phyloP scores from a whole-genome alignment of 2,797 vertebrate species.

The Epinephelus coioides region DNA sequence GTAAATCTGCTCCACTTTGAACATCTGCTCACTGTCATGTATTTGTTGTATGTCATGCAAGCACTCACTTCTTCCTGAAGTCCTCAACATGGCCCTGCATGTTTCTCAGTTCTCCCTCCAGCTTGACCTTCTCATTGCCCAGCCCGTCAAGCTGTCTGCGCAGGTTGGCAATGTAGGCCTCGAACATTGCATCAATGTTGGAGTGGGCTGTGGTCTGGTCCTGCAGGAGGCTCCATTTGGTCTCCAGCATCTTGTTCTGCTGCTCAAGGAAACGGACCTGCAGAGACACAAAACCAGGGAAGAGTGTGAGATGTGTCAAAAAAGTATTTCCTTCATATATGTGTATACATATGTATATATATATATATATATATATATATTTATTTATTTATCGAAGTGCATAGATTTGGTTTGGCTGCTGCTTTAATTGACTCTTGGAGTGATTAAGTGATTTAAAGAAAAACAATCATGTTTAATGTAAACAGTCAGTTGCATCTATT shows the following conservation, averaged over 20 bases:
- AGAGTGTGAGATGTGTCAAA: conserved; percentile 33
- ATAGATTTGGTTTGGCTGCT: background rate
- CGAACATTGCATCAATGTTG: conserved; percentile 85
- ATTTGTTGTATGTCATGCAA: background rate
- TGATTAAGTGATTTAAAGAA: conserved; percentile 15
- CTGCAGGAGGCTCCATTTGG: conserved; percentile 90
- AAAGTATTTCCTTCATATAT: background rate
- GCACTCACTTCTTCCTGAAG: conserved; percentile 86
- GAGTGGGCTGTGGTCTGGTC: conserved; percentile 87
- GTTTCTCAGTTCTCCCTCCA: conserved; percentile 88
- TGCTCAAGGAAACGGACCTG: conserved; percentile 90
- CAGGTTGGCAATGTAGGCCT: conserved; percentile 86
- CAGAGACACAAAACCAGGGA: conserved; percentile 71
- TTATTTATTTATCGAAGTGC: background rate
- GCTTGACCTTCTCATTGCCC: conserved; percentile 85
- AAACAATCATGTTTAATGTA: too few relatives aligned
- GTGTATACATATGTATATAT: background rate
- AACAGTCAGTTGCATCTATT: too few relatives aligned
- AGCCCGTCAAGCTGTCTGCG: conserved; percentile 89
- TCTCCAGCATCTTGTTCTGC: conserved; percentile 91
- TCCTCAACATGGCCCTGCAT: conserved; percentile 89
- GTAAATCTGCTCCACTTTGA: background rate
- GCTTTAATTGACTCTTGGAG: background rate
- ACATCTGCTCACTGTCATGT: background rate
- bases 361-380: too few relatives aligned